These are phyloP conservation scores for Parapristionchus giblindavisi DNA, from an alignment of 2,888 invertebrate species.

Conservation along the genomic window DNA sequence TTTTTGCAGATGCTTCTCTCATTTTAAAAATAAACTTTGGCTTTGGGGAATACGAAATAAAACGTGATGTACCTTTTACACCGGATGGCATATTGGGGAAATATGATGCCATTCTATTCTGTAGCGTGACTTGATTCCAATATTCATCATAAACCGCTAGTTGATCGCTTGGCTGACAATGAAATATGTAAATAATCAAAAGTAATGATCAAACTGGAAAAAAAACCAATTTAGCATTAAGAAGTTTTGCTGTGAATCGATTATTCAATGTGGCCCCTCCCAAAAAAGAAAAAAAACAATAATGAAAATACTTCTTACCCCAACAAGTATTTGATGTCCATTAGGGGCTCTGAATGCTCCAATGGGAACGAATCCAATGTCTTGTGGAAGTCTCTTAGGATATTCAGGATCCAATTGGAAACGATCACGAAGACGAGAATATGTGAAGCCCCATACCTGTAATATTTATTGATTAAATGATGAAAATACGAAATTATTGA, in stretches of 20 bases:
- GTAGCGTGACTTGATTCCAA: constrained; percentile 64
- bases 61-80: constrained; percentile 59
- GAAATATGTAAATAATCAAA: background rate
- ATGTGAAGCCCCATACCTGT: constrained; percentile 61
- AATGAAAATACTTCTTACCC: constrained; percentile 43
- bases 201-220: background rate
- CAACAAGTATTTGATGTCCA: constrained; percentile 63
- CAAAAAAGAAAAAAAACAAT: background rate
- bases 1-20: background rate
- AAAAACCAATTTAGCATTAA: background rate
- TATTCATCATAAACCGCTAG: constrained; percentile 67
- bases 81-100: constrained; percentile 62
- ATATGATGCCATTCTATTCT: constrained; percentile 56
- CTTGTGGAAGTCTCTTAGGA: constrained; percentile 50
- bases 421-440: constrained; percentile 51
- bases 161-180: constrained; percentile 54
- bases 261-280: background rate
- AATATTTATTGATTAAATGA: background rate
- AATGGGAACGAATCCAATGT: constrained; percentile 48
- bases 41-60: background rate
- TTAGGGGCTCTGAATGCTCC: constrained; percentile 65
- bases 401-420: constrained; percentile 58
- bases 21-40: constrained; percentile 4
- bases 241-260: background rate
- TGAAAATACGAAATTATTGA: background rate